Percentiles rank a stretch among this genome's conserved stretches.
These are phyloP conservation scores for Dryobates pubescens DNA, from an alignment of 2,797 vertebrate genomes.

Conservation along the genomic window DNA sequence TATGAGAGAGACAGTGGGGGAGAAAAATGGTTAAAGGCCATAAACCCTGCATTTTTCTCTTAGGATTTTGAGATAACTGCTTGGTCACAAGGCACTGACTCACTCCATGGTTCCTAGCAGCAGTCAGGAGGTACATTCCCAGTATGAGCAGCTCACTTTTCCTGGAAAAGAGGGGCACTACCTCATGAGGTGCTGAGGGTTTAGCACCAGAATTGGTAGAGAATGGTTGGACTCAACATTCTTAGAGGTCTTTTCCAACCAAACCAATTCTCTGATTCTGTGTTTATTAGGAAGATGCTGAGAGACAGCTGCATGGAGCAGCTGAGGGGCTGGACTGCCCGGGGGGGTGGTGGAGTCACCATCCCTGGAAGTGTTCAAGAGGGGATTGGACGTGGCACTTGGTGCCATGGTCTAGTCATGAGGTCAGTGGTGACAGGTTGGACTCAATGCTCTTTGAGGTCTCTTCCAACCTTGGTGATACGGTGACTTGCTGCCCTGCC, in stretches of 20 bases:
- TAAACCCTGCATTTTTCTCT: not conserved
- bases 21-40: not conserved
- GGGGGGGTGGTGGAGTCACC: no score
- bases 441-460: no score
- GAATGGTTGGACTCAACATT: no score
- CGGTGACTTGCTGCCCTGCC: not conserved
- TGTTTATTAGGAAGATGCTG: not conserved
- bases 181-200: not conserved
- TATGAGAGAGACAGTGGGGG: not conserved
- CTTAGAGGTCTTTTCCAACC: no score
- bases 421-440: no score
- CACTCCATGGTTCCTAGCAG: not conserved
- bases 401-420: no score
- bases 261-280: no score
- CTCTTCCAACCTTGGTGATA: no score
- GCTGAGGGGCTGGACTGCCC: not conserved
- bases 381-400: no score
- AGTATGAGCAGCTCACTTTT: not conserved
- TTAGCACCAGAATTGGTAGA: no score
- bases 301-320: not conserved
- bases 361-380: no score
- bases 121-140: not conserved
- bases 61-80: not conserved
- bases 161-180: fast-evolving
- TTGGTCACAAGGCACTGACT: not conserved